These are phyloP conservation scores for Poecilia latipinna DNA, from an alignment of 2,113 vertebrate genomes.

Conservation along the genomic window DNA sequence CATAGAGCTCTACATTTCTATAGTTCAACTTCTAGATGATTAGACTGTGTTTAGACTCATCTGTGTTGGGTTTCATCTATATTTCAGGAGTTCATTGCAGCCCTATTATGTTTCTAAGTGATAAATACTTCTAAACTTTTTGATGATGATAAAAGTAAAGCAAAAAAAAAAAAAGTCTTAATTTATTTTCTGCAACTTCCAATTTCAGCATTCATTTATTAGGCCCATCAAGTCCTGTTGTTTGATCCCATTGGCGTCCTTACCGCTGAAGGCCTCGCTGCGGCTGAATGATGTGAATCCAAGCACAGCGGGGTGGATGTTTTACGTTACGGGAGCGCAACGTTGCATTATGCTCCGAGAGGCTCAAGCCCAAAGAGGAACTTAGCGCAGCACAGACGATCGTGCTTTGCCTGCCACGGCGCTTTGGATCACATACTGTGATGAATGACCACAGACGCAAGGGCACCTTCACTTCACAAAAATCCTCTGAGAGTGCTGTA, in stretches of 20 bases:
- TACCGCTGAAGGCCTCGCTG: slow-evolving; percentile 2
- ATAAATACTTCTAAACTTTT: neutral
- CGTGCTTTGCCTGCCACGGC: slow-evolving; percentile 26
- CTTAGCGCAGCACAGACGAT: slow-evolving; percentile 22
- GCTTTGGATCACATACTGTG: slow-evolving; percentile 57
- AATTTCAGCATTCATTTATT: neutral
- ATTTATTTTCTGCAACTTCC: neutral
- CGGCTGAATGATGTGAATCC: slow-evolving; percentile 39
- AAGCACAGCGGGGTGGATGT: slow-evolving; percentile 13
- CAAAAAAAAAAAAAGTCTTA: neutral
- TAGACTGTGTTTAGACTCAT: no score
- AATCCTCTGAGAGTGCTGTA: slow-evolving; percentile 20
- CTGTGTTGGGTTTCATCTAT: neutral
- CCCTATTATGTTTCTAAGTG: neutral
- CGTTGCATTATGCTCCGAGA: slow-evolving; percentile 26
- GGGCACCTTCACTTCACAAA: slow-evolving; percentile 64
- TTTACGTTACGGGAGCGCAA: slow-evolving; percentile 29
- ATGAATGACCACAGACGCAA: slow-evolving; percentile 65
- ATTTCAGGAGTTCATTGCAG: neutral
- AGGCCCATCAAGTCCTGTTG: neutral
- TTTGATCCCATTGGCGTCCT: slow-evolving; percentile 8
- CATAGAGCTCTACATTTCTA: neutral
- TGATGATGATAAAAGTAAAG: neutral
- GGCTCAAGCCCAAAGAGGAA: slow-evolving; percentile 40
- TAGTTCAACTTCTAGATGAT: neutral